A percentile compares a stretch with the other conserved stretches of the same genome.
phyloP scores from a whole-genome alignment of 2,888 invertebrate genomes.

The Drosophila recens region DNA sequence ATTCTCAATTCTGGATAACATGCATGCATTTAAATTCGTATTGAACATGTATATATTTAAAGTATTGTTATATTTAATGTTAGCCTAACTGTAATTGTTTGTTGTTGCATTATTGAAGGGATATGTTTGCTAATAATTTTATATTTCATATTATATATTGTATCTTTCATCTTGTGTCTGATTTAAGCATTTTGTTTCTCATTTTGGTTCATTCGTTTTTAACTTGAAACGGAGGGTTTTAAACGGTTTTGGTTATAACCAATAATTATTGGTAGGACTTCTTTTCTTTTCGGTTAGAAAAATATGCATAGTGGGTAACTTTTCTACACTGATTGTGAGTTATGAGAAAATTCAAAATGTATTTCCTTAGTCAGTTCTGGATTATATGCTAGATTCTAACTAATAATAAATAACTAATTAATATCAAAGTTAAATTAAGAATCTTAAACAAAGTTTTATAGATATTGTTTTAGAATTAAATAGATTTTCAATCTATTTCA shows the following conservation, averaged over 20 bases:
- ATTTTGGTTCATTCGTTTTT: slow-evolving; percentile 80
- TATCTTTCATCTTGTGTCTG: slow-evolving; percentile 30
- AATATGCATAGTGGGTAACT: slow-evolving; percentile 63
- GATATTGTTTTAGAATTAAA: background rate
- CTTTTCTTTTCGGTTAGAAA: slow-evolving; percentile 56
- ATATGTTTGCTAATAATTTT: slow-evolving; percentile 56
- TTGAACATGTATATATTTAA: slow-evolving; percentile 40
- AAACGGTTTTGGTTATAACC: slow-evolving; percentile 53
- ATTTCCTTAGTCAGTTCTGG: slow-evolving; percentile 51
- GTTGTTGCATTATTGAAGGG: slow-evolving; percentile 28
- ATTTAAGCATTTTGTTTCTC: slow-evolving; percentile 44
- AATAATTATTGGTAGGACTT: slow-evolving; percentile 67
- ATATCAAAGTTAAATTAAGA: slow-evolving; percentile 3
- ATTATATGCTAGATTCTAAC: slow-evolving; percentile 3
- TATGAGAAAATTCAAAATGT: slow-evolving; percentile 29
- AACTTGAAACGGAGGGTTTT: slow-evolving; percentile 81
- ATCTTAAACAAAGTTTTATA: background rate
- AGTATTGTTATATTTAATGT: slow-evolving; percentile 13
- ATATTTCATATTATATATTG: slow-evolving; percentile 40
- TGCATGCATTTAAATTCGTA: slow-evolving; percentile 59
- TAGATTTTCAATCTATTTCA: slow-evolving; percentile 16
- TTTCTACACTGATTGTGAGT: slow-evolving; percentile 61
- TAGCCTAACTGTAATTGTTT: slow-evolving; percentile 50
- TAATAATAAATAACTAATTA: slow-evolving; percentile 1
- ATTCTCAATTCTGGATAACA: slow-evolving; percentile 31